phyloP scores from a whole-genome alignment of 2,797 vertebrate genomes.

The Basileuterus tristriatus region DNA sequence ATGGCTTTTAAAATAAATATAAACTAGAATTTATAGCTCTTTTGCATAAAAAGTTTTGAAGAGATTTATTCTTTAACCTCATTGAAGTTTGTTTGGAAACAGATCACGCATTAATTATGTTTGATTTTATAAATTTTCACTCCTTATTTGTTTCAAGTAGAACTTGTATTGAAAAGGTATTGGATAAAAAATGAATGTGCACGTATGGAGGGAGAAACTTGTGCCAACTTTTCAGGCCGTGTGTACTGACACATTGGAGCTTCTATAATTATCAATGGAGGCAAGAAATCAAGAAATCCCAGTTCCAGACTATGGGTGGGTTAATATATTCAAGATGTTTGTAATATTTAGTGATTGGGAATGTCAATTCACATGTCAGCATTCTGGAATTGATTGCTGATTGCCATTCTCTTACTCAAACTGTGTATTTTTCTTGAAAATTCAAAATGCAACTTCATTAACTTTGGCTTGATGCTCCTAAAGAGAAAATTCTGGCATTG shows the following conservation, averaged over 20 bases:
- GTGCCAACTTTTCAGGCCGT: not conserved
- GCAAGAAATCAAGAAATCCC: not conserved
- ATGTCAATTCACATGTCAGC: fast-evolving
- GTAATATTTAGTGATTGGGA: not conserved
- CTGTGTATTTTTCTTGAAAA: not conserved
- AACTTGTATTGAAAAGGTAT: not conserved
- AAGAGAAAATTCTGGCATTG: slow-evolving; percentile 7
- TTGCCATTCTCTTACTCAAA: not conserved
- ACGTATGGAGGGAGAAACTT: not conserved
- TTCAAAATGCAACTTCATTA: not conserved
- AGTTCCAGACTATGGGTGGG: not conserved
- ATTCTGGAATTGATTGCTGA: not conserved
- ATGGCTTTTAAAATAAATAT: not conserved
- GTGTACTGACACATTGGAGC: not conserved
- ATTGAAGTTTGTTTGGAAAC: not conserved
- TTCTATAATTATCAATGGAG: not conserved
- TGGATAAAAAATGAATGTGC: not conserved
- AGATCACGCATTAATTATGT: not conserved
- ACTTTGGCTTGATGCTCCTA: not conserved
- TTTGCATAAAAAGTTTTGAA: not conserved
- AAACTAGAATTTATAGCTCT: not conserved
- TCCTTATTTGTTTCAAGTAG: not conserved
- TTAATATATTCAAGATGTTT: not conserved
- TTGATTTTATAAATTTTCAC: not conserved
- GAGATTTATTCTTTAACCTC: not conserved